Percentiles rank a stretch among this genome's conserved stretches.
Conservation (phyloP, 2,797 vertebrate species). For the Diplodus puntazzo region DNA sequence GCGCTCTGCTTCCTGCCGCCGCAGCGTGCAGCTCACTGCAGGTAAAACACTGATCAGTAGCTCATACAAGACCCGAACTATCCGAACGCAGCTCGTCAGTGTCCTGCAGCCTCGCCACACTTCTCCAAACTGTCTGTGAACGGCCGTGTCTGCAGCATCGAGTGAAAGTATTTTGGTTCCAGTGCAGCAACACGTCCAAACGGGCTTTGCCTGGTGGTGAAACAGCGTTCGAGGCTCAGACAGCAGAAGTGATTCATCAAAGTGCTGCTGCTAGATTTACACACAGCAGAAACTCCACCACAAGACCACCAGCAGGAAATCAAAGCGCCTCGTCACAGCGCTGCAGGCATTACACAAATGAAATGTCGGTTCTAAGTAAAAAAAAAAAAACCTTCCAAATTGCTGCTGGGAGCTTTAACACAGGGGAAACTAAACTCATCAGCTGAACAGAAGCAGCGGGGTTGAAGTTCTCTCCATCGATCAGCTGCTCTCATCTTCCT, state of each 20-base stretch:
- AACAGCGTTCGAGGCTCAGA: constrained; percentile 22
- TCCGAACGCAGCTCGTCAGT: no score
- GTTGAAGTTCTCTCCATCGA: constrained; percentile 54
- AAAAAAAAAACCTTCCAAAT: not conserved
- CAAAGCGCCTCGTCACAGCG: constrained; percentile 31
- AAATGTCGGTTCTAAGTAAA: constrained; percentile 28
- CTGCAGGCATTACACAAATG: constrained; percentile 55
- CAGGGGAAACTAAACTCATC: constrained; percentile 45
- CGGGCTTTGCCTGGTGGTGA: not conserved
- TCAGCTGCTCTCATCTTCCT: constrained; percentile 54
- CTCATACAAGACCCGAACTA: no score
- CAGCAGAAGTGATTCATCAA: constrained; percentile 48
- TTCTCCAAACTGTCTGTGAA: no score
- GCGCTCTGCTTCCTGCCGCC: no score
- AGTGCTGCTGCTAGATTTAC: constrained; percentile 14
- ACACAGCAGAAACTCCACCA: constrained; percentile 24
- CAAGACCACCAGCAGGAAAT: constrained; percentile 50
- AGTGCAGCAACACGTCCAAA: constrained; percentile 6
- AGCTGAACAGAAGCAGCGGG: constrained; percentile 39
- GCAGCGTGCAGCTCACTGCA: no score
- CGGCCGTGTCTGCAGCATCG: no score
- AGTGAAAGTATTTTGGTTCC: not conserved
- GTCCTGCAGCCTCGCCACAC: no score
- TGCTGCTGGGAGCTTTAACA: constrained; percentile 36
- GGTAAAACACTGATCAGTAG: no score